Conservation (phyloP, 2,113 vertebrate genomes). For the Eonycteris spelaea region DNA sequence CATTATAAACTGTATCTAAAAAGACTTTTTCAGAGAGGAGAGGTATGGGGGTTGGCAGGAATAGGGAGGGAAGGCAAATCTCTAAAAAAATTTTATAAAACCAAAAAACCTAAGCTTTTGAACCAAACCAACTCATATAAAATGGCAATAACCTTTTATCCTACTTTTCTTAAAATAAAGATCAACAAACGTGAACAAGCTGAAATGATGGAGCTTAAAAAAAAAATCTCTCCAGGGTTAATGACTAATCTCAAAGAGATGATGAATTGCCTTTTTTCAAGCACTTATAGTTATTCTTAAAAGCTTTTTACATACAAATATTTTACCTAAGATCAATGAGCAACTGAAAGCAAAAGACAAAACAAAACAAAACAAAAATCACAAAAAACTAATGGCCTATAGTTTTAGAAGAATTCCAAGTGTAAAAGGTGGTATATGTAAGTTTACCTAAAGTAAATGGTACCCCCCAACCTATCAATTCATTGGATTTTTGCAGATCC, state of each 20-base stretch:
- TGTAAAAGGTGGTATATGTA: neutral
- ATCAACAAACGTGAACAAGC: neutral
- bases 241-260: neutral
- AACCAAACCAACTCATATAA: slow-evolving; percentile 27
- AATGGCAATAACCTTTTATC: neutral
- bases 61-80: neutral
- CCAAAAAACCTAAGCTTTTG: neutral
- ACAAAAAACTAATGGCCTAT: neutral
- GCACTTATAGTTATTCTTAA: neutral
- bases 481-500: neutral
- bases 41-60: neutral
- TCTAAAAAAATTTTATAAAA: slow-evolving; percentile 22
- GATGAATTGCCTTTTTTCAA: neutral
- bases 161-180: neutral
- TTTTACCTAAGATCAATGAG: neutral
- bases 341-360: neutral
- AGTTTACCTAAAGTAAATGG: neutral
- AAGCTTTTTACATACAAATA: neutral
- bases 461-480: neutral
- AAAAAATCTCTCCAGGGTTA: neutral
- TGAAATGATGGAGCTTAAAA: neutral
- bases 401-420: neutral
- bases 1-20: neutral
- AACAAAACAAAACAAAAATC: neutral
- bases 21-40: neutral